Percentiles rank a stretch among this genome's conserved stretches.
These are phyloP conservation scores for Merluccius polli DNA, from an alignment of 2,797 vertebrate species.

Conservation along the genomic window DNA sequence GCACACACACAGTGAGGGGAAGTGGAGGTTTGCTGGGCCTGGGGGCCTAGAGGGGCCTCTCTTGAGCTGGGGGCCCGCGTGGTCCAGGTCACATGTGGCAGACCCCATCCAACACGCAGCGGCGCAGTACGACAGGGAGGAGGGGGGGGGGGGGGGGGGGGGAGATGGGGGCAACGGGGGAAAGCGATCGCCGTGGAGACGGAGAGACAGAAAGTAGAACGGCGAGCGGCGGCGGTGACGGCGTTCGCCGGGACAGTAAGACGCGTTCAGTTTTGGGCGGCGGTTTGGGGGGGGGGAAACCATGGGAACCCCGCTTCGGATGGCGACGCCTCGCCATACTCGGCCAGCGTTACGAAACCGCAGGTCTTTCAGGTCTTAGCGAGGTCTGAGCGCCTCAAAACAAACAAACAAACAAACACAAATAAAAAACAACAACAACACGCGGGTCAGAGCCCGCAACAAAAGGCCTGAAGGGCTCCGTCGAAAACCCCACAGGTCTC, in stretches of 20 bases:
- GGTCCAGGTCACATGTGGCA: slow-evolving; percentile 50
- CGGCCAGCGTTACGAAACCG: slow-evolving; percentile 2
- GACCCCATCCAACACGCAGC: slow-evolving; percentile 46
- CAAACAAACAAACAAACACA: slow-evolving; percentile 29
- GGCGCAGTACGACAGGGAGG: slow-evolving; percentile 8
- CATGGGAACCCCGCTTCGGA: not conserved
- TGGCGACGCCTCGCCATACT: not conserved
- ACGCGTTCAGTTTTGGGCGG: not conserved
- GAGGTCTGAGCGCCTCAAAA: not conserved
- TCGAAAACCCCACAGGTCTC: not conserved
- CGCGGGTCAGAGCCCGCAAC: not conserved
- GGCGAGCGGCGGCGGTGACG: not conserved
- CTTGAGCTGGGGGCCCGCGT: slow-evolving; percentile 31
- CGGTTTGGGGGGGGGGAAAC: not conserved
- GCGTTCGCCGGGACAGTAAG: not conserved
- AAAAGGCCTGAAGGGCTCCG: not conserved
- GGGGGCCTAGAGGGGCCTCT: slow-evolving; percentile 6
- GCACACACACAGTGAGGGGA: slow-evolving; percentile 28
- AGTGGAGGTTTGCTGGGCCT: slow-evolving; percentile 35
- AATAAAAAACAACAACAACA: slow-evolving; percentile 6
- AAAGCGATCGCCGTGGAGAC: not conserved
- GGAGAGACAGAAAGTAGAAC: not conserved
- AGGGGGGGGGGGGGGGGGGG: not conserved
- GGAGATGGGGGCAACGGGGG: slow-evolving; percentile 11
- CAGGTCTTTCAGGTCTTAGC: not conserved